phyloP scores from a whole-genome alignment of 2,888 invertebrate genomes.

The Ophion ellenae region DNA sequence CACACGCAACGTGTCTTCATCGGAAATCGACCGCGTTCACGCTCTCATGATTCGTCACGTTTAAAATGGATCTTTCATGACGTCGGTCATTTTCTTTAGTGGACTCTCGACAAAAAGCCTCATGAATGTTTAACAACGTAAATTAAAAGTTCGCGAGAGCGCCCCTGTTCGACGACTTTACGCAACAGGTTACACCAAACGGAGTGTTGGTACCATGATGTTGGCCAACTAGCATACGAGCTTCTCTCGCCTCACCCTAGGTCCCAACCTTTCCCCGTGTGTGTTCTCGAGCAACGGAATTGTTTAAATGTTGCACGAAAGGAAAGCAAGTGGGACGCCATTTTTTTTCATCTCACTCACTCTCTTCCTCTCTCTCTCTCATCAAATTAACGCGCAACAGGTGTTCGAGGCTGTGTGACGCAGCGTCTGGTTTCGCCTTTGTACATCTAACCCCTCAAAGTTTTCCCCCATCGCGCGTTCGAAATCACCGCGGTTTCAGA shows the following conservation, averaged over 20 bases:
- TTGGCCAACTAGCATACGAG: slow-evolving; percentile 37
- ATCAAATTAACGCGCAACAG: slow-evolving; percentile 81
- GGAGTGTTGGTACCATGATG: slow-evolving; percentile 38
- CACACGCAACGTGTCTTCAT: neutral
- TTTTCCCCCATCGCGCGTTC: slow-evolving; percentile 52
- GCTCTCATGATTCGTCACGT: neutral
- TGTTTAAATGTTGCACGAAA: slow-evolving; percentile 79
- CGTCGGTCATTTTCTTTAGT: neutral
- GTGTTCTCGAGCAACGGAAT: slow-evolving; percentile 71
- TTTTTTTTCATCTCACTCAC: slow-evolving; percentile 65
- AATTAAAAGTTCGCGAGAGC: slow-evolving; percentile 49
- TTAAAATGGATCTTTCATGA: neutral
- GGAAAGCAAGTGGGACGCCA: slow-evolving; percentile 68
- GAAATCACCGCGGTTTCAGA: slow-evolving; percentile 46
- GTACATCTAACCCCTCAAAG: slow-evolving; percentile 71
- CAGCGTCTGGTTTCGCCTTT: slow-evolving; percentile 60
- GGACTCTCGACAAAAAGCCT: slow-evolving; percentile 22
- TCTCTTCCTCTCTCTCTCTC: slow-evolving; percentile 64
- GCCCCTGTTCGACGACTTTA: slow-evolving; percentile 57
- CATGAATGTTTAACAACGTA: slow-evolving; percentile 53
- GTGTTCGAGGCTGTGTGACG: slow-evolving; percentile 66
- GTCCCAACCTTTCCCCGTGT: slow-evolving; percentile 51
- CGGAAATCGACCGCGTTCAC: neutral
- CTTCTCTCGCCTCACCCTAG: slow-evolving; percentile 16
- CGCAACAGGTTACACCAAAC: slow-evolving; percentile 64